A percentile compares a stretch with the other conserved stretches of the same genome.
Conservation (phyloP, 1,140 invertebrate genomes). For the Rhagoletis zephyria region DNA sequence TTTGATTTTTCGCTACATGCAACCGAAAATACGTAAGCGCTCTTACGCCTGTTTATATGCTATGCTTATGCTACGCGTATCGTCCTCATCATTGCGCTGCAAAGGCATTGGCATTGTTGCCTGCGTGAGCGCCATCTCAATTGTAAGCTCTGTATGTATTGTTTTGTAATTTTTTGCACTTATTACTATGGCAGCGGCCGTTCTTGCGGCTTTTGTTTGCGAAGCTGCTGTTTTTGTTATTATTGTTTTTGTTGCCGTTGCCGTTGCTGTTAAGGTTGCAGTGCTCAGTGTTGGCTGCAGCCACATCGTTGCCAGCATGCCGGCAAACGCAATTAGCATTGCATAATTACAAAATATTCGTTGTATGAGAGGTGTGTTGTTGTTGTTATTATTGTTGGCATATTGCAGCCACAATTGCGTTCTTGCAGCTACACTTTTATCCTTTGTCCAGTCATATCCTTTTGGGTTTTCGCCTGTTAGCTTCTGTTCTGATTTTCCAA, state of each 20-base stretch:
- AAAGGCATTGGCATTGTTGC: background rate
- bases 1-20: constrained; percentile 38
- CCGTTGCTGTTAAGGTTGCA: constrained; percentile 56
- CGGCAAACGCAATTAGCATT: constrained; percentile 36
- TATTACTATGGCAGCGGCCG: background rate
- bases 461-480: constrained; percentile 73
- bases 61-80: constrained; percentile 45
- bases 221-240: background rate
- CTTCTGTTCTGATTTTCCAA: constrained; percentile 82
- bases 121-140: background rate
- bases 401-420: background rate
- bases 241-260: background rate
- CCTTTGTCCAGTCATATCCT: constrained; percentile 71
- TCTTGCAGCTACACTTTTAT: constrained; percentile 59
- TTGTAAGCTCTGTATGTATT: constrained; percentile 31
- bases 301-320: constrained; percentile 26
- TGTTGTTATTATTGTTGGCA: background rate
- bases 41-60: constrained; percentile 57
- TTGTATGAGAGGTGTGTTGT: background rate
- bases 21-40: background rate
- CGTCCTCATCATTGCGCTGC: no score
- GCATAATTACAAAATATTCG: constrained; percentile 47
- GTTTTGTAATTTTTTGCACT: constrained; percentile 22
- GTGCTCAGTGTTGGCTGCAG: constrained; percentile 28
- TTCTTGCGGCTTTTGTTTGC: background rate